A percentile compares a stretch with the other conserved stretches of the same genome.
These are phyloP conservation scores for Griposia aprilina DNA, from an alignment of 2,888 invertebrate species.

Conservation along the genomic window DNA sequence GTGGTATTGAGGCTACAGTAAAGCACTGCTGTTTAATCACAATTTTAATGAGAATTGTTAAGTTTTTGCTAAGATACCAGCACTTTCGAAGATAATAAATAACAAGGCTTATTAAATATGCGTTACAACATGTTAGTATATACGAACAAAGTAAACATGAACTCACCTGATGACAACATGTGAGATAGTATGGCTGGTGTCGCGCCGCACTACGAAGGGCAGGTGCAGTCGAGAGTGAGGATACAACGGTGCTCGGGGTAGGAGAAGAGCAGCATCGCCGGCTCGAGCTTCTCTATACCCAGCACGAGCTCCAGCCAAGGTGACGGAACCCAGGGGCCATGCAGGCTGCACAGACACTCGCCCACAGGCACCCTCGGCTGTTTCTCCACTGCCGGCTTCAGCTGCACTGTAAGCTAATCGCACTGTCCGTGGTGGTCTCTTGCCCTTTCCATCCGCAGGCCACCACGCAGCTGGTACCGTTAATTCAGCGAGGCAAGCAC, in stretches of 20 bases:
- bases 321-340: constrained; percentile 92
- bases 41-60: constrained; percentile 25
- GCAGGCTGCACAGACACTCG: constrained; percentile 92
- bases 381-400: constrained; percentile 93
- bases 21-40: constrained; percentile 25
- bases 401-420: constrained; percentile 97
- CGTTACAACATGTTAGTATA: neutral
- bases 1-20: constrained; percentile 61
- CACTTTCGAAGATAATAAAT: constrained; percentile 18
- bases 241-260: constrained; percentile 97
- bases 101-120: neutral
- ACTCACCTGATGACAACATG: constrained; percentile 96
- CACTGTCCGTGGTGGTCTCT: constrained; percentile 93
- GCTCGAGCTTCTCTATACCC: constrained; percentile 96
- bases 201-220: constrained; percentile 96
- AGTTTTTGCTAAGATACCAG: neutral
- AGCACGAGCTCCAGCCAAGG: constrained; percentile 94
- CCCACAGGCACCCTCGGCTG: constrained; percentile 93
- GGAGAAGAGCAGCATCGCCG: constrained; percentile 95
- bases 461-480: constrained; percentile 98
- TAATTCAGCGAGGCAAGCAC: constrained; percentile 97
- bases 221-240: constrained; percentile 97
- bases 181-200: constrained; percentile 92
- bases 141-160: constrained; percentile 1
- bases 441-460: constrained; percentile 92